A percentile compares a stretch with the other conserved stretches of the same genome.
Evolutionary conservation across 2,888 invertebrate species (phyloP).

Genomic region (Euplexia lucipara): DNA sequence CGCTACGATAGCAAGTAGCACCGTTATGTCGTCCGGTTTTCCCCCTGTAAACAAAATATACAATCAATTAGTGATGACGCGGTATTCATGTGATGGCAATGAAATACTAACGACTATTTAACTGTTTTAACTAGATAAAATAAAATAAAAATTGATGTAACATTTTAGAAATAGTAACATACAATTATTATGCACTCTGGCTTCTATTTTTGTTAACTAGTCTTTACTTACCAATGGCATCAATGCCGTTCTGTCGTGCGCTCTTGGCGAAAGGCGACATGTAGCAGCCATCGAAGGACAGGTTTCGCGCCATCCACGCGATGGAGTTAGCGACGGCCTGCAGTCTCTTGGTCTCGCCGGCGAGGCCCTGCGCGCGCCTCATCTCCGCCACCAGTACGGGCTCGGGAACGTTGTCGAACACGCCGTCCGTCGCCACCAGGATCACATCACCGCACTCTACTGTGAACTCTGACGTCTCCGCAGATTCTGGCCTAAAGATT

Average conservation of each 20-base stretch:
- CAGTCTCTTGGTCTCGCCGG: conserved; percentile 93
- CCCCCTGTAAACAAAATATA: conserved; percentile 94
- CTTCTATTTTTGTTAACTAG: background rate
- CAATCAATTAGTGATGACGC: conserved; percentile 58
- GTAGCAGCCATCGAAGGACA: conserved; percentile 98
- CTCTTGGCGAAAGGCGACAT: conserved; percentile 99
- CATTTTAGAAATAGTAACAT: no score
- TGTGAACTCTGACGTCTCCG: conserved; percentile 96
- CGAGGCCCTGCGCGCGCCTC: conserved; percentile 90
- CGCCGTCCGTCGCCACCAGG: conserved; percentile 98
- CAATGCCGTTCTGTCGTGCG: conserved; percentile 98
- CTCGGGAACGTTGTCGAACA: conserved; percentile 99
- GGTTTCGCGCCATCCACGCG: conserved; percentile 98
- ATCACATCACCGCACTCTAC: conserved; percentile 98
- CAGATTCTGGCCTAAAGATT: conserved; percentile 95
- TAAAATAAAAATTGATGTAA: background rate
- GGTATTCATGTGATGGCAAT: background rate
- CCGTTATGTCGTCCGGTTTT: conserved; percentile 99
- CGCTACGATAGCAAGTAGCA: conserved; percentile 98
- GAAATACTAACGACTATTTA: background rate
- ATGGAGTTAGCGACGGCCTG: conserved; percentile 98
- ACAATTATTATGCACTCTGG: background rate
- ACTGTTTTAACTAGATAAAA: background rate
- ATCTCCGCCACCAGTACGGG: conserved; percentile 97
- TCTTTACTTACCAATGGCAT: conserved; percentile 94